Percentiles rank a stretch among this genome's conserved stretches.
These are phyloP conservation scores for Coenonympha glycerion DNA, from an alignment of 2,888 invertebrate genomes.

Conservation along the genomic window DNA sequence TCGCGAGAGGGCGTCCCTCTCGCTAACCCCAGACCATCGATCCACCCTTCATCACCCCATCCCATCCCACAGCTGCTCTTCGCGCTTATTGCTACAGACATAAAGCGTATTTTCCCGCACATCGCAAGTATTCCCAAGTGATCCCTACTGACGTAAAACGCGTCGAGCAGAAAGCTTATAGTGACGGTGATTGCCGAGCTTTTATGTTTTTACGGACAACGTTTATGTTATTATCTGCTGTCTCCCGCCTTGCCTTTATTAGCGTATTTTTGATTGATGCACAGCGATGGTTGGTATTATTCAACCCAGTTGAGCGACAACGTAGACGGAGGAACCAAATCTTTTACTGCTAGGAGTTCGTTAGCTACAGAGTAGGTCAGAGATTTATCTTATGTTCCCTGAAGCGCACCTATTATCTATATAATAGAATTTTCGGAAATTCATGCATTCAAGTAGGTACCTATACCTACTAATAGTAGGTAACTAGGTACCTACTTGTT, in stretches of 20 bases:
- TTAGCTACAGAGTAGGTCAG: no score
- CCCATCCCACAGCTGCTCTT: constrained; percentile 18
- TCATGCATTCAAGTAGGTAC: no score
- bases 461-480: no score
- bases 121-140: constrained; percentile 28
- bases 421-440: no score
- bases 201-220: constrained; percentile 25
- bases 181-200: constrained; percentile 48
- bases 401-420: no score
- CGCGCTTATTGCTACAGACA: constrained; percentile 31
- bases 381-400: no score
- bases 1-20: constrained; percentile 48
- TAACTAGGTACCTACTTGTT: no score
- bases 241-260: neutral
- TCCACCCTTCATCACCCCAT: constrained; percentile 46
- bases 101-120: constrained; percentile 34
- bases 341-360: no score
- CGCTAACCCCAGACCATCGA: constrained; percentile 48
- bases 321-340: no score
- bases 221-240: constrained; percentile 1
- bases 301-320: no score
- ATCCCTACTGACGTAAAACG: constrained; percentile 44
- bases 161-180: no score
- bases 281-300: no score
- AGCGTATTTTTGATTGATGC: neutral